These are phyloP conservation scores for Acanthornis magna DNA, from an alignment of 2,797 vertebrate species.

Conservation along the genomic window DNA sequence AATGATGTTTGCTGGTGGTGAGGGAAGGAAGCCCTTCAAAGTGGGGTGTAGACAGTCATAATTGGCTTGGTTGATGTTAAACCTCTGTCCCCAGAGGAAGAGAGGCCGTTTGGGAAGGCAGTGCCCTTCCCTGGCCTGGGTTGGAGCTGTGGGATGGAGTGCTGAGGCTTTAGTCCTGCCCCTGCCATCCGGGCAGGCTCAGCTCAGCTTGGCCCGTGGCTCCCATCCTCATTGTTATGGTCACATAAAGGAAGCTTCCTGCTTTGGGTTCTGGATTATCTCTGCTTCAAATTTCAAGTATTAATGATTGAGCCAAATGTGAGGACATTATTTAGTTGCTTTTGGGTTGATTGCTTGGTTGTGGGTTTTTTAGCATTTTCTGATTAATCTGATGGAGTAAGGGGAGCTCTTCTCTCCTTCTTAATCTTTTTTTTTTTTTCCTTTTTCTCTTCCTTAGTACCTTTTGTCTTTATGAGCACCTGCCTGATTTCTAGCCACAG, in stretches of 20 bases:
- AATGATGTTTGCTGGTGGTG: background rate
- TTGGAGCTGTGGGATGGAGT: background rate
- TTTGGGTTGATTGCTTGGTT: background rate
- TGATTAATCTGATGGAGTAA: background rate
- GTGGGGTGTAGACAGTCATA: background rate
- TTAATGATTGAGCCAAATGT: background rate
- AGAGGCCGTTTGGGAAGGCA: background rate
- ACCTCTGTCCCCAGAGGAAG: background rate
- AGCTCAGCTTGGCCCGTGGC: background rate
- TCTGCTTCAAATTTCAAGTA: background rate
- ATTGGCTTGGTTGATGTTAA: background rate
- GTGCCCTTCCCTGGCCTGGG: background rate
- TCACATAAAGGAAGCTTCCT: background rate
- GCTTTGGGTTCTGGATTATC: background rate
- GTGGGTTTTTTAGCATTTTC: background rate
- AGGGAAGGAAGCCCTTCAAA: background rate
- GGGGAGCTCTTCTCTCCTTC: background rate
- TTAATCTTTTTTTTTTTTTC: background rate
- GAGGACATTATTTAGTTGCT: background rate
- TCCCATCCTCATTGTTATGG: background rate
- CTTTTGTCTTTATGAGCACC: background rate
- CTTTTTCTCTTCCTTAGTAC: background rate
- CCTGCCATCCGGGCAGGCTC: accelerated
- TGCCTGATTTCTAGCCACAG: background rate
- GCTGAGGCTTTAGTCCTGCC: background rate